phyloP scores from a whole-genome alignment of 2,797 vertebrate genomes.

The Anolis apletophallus region DNA sequence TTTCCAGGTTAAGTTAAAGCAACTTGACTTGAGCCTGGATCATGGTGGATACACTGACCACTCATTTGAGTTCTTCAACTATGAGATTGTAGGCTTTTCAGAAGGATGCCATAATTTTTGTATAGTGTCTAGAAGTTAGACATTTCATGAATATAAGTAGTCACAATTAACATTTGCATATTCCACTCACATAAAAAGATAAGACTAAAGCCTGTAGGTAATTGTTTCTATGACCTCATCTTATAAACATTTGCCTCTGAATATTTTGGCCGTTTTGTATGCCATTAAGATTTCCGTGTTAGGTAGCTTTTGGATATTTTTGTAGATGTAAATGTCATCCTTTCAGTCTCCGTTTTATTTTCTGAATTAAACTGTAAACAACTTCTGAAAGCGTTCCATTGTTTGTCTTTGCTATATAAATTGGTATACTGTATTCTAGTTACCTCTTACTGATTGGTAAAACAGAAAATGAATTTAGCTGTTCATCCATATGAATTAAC shows the following conservation, averaged over 20 bases:
- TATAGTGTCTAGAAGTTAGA: neutral
- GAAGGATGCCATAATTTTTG: neutral
- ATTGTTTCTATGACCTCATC: neutral
- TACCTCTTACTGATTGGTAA: neutral
- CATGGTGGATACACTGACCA: neutral
- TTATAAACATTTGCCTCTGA: neutral
- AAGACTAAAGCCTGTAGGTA: neutral
- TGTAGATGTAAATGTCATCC: neutral
- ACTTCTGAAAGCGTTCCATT: neutral
- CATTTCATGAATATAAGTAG: neutral
- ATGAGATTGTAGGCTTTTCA: neutral
- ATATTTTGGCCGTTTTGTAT: neutral
- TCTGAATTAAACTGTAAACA: neutral
- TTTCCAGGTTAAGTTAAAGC: neutral
- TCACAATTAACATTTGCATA: neutral
- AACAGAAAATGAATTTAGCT: neutral
- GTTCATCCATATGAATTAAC: neutral
- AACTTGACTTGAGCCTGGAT: neutral
- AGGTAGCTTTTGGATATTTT: neutral
- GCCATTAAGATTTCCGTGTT: neutral
- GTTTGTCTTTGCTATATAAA: neutral
- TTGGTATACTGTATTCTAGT: neutral
- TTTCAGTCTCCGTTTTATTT: neutral
- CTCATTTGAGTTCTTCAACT: neutral
- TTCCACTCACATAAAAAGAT: neutral